Conservation (phyloP, 2,888 invertebrate species). For the Bombylius major region DNA sequence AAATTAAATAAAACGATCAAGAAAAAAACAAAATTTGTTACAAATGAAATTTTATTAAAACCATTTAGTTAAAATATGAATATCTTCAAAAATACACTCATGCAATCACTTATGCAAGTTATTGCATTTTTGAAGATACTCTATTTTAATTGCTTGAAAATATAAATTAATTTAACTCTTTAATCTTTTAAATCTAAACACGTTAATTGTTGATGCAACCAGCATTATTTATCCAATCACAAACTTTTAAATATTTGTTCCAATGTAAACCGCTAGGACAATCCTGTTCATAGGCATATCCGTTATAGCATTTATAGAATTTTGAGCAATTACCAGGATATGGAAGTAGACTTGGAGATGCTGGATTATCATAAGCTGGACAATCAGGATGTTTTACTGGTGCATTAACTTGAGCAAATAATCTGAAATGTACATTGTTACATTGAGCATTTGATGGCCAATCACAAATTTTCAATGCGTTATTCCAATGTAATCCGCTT, state of each 20-base stretch:
- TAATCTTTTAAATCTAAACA: too few relatives aligned
- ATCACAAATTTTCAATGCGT: slow-evolving; percentile 7
- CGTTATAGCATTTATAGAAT: slow-evolving; percentile 21
- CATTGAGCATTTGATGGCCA: background rate
- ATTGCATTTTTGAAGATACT: too few relatives aligned
- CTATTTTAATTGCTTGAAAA: too few relatives aligned
- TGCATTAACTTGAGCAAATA: background rate
- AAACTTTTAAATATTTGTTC: slow-evolving; percentile 6
- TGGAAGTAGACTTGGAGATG: slow-evolving; percentile 7
- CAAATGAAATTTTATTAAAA: too few relatives aligned
- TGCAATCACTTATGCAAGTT: too few relatives aligned
- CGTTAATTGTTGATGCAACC: too few relatives aligned
- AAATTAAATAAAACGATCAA: too few relatives aligned
- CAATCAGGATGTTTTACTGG: background rate
- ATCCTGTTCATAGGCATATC: slow-evolving; percentile 11
- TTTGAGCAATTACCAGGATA: slow-evolving; percentile 22
- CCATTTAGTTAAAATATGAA: too few relatives aligned
- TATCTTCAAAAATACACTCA: too few relatives aligned
- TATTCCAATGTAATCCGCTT: slow-evolving; percentile 6
- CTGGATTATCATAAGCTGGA: slow-evolving; percentile 8
- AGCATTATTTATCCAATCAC: slow-evolving; percentile 3
- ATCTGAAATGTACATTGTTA: too few relatives aligned
- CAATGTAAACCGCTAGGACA: slow-evolving; percentile 16
- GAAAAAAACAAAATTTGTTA: too few relatives aligned
- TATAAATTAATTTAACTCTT: too few relatives aligned